Evolutionary conservation across 2,797 vertebrate genomes (phyloP), one percentile per base, ranked within the genome.

Genomic region (Melanogrammus aeglefinus): DNA sequence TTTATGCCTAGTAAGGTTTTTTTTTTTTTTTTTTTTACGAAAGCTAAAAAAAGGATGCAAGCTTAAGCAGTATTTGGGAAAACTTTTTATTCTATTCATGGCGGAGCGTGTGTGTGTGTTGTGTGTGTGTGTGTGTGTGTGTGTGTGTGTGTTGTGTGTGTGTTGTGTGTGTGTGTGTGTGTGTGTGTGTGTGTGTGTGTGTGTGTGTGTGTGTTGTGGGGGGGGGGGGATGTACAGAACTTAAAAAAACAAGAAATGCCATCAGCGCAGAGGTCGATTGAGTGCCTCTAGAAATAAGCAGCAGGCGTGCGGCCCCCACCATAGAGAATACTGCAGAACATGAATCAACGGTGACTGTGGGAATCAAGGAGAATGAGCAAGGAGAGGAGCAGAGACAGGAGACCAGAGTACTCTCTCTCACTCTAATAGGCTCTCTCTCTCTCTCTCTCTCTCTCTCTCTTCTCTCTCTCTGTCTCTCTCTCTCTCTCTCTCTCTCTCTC

Each of bases 301-400:
- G 5, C 51, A 57, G 51, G 47, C 47, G 18, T 10, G 47, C 89
- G 87, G 86, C 87, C 79, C 77, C 81, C 82, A 85, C 79, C 81
- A 86, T 87, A 87, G 86, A 89, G 87, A n/a, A 77, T 70, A 85
- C 83, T 80, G 78, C 85, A 86, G 84, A 85, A 75, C 85, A 88
- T 86, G 87, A 92, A 92, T 94, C 88, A 88, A 78, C 84, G 76
- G 78, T 79, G 78, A 82, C 88, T 84, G 82, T 86, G 89, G 90
- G 90, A 93, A 93, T 90, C 84, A 86, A 86, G 86, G 87, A 84
- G 84, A 88, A 88, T 79, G 82, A 75, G 77, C 85, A 85, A n/a
- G n/a, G n/a, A 85, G 83, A 85, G 77, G 76, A 79, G 84, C n/a
- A 33, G 63, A 38, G 36, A n/a, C 79, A 57, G 24, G 77, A 82